Percentiles rank a stretch among this genome's conserved stretches.
phyloP scores from a whole-genome alignment of 2,113 vertebrate genomes.

The Machaerirhynchus nigripectus region DNA sequence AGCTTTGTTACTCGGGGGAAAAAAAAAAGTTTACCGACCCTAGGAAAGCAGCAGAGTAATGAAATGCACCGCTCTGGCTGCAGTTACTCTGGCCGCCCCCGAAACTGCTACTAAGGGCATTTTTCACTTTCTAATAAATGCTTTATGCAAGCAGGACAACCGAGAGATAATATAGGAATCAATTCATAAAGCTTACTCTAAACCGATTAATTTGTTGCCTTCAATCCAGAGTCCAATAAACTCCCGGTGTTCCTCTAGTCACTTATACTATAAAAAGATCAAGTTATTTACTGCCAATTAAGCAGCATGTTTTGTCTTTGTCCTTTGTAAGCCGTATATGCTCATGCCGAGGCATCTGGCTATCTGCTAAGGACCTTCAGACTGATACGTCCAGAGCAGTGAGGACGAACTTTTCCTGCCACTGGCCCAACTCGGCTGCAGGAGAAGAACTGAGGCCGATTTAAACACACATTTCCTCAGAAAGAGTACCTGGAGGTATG shows the following conservation, averaged over 20 bases:
- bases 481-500: constrained; percentile 78
- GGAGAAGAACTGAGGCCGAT: constrained; percentile 59
- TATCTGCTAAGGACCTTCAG: constrained; percentile 68
- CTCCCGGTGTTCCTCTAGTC: constrained; percentile 75
- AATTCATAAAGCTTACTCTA: constrained; percentile 82
- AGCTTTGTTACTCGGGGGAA: constrained; percentile 66
- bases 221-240: constrained; percentile 73
- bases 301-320: constrained; percentile 80
- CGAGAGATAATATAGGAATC: constrained; percentile 73
- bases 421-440: constrained; percentile 66
- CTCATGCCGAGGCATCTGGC: constrained; percentile 69
- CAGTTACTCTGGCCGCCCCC: constrained; percentile 10
- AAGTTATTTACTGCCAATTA: constrained; percentile 85
- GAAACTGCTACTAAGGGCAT: constrained; percentile 27
- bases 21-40: constrained; percentile 57
- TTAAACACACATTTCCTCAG: constrained; percentile 72
- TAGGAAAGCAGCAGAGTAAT: constrained; percentile 47
- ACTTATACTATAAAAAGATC: constrained; percentile 81
- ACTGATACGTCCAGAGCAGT: constrained; percentile 51
- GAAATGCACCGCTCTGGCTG: constrained; percentile 31
- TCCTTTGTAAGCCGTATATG: constrained; percentile 70
- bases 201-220: constrained; percentile 80
- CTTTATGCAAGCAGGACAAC: constrained; percentile 59
- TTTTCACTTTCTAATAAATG: constrained; percentile 70
- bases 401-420: constrained; percentile 69